A percentile compares a stretch with the other conserved stretches of the same genome.
phyloP scores from a whole-genome alignment of 2,113 vertebrate genomes.

The Corydoras sp. region DNA sequence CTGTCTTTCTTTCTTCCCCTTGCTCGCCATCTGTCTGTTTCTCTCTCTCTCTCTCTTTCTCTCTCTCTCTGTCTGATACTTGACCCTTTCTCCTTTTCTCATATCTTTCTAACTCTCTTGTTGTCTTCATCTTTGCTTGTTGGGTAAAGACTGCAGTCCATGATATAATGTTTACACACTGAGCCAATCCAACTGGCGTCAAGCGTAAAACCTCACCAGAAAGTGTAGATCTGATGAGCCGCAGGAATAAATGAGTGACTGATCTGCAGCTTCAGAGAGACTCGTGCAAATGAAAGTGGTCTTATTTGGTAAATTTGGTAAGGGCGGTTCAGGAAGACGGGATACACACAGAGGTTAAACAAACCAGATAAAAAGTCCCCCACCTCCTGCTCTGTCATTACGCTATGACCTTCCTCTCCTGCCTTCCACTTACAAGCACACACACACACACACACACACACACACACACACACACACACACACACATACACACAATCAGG shows the following conservation, averaged over 20 bases:
- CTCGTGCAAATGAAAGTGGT: background rate
- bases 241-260: slow-evolving; percentile 3
- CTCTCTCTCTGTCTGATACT: too few relatives aligned
- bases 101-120: too few relatives aligned
- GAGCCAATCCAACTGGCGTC: too few relatives aligned
- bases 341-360: background rate
- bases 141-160: too few relatives aligned
- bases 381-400: slow-evolving; percentile 16
- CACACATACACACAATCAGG: slow-evolving; percentile 1
- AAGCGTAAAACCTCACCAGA: too few relatives aligned
- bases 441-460: background rate
- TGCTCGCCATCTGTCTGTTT: too few relatives aligned
- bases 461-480: background rate
- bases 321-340: background rate
- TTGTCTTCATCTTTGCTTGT: too few relatives aligned
- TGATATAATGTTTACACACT: too few relatives aligned
- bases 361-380: background rate
- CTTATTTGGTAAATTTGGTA: slow-evolving; percentile 9
- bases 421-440: too few relatives aligned
- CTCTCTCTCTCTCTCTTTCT: too few relatives aligned
- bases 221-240: background rate
- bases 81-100: too few relatives aligned
- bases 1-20: too few relatives aligned
- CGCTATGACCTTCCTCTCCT: slow-evolving; percentile 18
- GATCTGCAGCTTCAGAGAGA: background rate